phyloP scores from a whole-genome alignment of 2,797 vertebrate genomes.

The Myoxocephalus aenaeus region DNA sequence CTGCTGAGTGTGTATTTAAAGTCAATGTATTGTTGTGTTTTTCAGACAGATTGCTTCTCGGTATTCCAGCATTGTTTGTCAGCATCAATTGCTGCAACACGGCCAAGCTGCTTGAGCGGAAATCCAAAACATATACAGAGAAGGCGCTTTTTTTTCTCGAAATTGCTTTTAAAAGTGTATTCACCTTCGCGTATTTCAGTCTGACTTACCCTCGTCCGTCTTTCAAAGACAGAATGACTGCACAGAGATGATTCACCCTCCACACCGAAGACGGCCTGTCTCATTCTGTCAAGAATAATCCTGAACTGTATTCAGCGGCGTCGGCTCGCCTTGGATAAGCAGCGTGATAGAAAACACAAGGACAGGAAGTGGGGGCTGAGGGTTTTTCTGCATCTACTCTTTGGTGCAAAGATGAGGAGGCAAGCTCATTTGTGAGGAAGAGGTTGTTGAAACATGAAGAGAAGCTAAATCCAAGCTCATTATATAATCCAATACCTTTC shows the following conservation, averaged over 20 bases:
- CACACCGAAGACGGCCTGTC: slow-evolving; percentile 26
- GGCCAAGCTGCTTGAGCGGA: slow-evolving; percentile 48
- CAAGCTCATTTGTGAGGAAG: slow-evolving; percentile 55
- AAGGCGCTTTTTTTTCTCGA: slow-evolving; percentile 18
- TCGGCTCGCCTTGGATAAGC: slow-evolving; percentile 51
- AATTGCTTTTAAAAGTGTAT: slow-evolving; percentile 59
- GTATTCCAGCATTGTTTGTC: slow-evolving; percentile 42
- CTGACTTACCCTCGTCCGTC: slow-evolving; percentile 46
- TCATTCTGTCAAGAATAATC: slow-evolving; percentile 58
- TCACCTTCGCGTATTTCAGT: slow-evolving; percentile 41
- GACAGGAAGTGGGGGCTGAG: slow-evolving; percentile 30
- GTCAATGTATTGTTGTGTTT: slow-evolving; percentile 41
- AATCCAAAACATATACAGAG: slow-evolving; percentile 50
- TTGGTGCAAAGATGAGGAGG: slow-evolving; percentile 48
- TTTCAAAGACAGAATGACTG: slow-evolving; percentile 54
- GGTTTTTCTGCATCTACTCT: slow-evolving; percentile 39
- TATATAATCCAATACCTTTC: slow-evolving; percentile 58
- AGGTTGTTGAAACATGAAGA: slow-evolving; percentile 48
- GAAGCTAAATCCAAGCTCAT: slow-evolving; percentile 32
- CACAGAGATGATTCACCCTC: slow-evolving; percentile 59
- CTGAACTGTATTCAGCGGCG: slow-evolving; percentile 53
- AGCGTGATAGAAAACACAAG: slow-evolving; percentile 54
- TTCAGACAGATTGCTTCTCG: slow-evolving; percentile 47
- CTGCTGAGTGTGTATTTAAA: slow-evolving; percentile 30
- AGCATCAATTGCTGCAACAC: slow-evolving; percentile 39